These are phyloP conservation scores for Damaliscus lunatus DNA, from an alignment of 2,113 vertebrate species.

Conservation along the genomic window DNA sequence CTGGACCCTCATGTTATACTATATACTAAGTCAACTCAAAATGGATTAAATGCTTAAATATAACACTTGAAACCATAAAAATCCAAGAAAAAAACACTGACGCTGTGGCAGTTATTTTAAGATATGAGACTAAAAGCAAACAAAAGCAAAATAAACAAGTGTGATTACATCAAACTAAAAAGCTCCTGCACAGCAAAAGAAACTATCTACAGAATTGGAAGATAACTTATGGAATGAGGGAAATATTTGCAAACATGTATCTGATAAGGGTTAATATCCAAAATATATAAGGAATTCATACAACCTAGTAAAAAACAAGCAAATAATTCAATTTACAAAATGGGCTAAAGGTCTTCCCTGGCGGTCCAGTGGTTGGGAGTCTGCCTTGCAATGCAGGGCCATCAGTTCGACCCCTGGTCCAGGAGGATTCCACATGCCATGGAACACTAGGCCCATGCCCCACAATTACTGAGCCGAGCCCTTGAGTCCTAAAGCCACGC, in stretches of 20 bases:
- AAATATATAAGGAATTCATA: background rate
- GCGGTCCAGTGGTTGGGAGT: background rate
- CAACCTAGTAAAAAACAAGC: background rate
- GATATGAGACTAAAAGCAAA: background rate
- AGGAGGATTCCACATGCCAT: background rate
- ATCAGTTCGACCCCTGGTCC: background rate
- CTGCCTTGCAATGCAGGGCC: background rate
- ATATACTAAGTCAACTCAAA: background rate
- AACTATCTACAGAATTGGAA: background rate
- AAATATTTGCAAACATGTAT: background rate
- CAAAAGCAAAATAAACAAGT: background rate
- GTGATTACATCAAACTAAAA: background rate
- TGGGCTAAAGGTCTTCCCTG: background rate
- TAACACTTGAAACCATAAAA: background rate
- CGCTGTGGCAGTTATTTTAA: background rate
- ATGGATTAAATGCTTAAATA: background rate
- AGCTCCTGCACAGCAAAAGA: background rate
- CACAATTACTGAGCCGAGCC: background rate
- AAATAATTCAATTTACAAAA: background rate
- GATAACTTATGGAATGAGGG: background rate
- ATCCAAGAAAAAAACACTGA: background rate
- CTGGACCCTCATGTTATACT: background rate
- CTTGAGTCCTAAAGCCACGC: background rate
- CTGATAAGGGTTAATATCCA: background rate
- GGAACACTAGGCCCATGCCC: background rate